Conservation (phyloP, 2,888 invertebrate genomes). For the Labia minor region DNA sequence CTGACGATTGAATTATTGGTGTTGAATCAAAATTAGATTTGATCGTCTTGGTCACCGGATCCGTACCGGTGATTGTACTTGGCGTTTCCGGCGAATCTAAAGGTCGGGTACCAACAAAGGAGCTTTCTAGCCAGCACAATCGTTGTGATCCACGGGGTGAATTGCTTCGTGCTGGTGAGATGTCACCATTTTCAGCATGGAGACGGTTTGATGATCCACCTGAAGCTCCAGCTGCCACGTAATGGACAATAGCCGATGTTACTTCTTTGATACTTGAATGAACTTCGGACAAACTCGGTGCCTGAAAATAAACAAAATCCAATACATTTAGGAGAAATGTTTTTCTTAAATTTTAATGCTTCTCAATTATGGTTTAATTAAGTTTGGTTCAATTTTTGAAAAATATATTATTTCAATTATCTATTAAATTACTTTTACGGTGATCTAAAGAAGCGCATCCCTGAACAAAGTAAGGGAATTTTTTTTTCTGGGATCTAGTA, state of each 20-base stretch:
- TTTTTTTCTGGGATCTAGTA: too few relatives aligned
- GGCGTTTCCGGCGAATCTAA: conserved; percentile 78
- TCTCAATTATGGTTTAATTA: neutral
- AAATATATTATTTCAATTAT: too few relatives aligned
- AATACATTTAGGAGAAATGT: too few relatives aligned
- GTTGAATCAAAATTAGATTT: neutral
- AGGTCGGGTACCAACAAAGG: conserved; percentile 77
- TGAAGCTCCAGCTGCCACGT: conserved; percentile 46
- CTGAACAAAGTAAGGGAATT: too few relatives aligned
- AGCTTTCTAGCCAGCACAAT: conserved; percentile 84
- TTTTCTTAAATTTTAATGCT: too few relatives aligned
- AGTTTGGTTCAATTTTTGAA: neutral
- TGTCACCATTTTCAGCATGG: conserved; percentile 32
- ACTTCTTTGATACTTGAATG: conserved; percentile 84
- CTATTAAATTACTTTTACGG: too few relatives aligned
- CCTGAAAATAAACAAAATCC: conserved; percentile 27
- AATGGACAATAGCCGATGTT: conserved; percentile 84
- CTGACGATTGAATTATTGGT: neutral
- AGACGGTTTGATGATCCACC: conserved; percentile 27
- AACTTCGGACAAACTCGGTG: conserved; percentile 50
- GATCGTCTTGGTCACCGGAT: conserved; percentile 4
- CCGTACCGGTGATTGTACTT: conserved; percentile 32
- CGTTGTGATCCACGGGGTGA: conserved; percentile 50
- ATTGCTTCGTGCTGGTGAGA: conserved; percentile 28
- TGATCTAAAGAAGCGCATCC: too few relatives aligned